phyloP scores from a whole-genome alignment of 2,888 invertebrate genomes.

The Ennomos fuscantarius region DNA sequence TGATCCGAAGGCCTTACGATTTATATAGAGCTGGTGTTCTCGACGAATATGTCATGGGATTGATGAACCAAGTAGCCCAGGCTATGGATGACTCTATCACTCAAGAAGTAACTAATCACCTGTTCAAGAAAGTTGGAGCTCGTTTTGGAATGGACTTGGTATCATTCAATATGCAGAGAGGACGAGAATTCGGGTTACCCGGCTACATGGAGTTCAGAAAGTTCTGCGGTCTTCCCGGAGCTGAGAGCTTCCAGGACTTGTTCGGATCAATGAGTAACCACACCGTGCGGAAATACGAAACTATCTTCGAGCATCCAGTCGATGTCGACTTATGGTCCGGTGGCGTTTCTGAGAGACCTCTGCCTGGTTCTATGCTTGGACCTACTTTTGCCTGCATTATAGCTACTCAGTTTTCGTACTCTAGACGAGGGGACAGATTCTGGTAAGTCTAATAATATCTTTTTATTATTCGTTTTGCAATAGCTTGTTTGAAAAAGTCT shows the following conservation, averaged over 20 bases:
- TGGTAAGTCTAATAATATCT: slow-evolving; percentile 83
- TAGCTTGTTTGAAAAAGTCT: neutral
- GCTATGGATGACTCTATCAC: slow-evolving; percentile 98
- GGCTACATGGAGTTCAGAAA: slow-evolving; percentile 97
- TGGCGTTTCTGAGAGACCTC: slow-evolving; percentile 95
- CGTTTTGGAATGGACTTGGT: slow-evolving; percentile 95
- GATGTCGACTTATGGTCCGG: slow-evolving; percentile 98
- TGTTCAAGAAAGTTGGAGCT: slow-evolving; percentile 93
- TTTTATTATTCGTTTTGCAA: neutral
- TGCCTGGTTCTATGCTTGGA: slow-evolving; percentile 96
- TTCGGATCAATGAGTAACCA: slow-evolving; percentile 95
- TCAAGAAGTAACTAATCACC: slow-evolving; percentile 94
- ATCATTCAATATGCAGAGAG: slow-evolving; percentile 97
- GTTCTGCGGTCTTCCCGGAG: slow-evolving; percentile 93
- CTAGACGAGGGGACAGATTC: slow-evolving; percentile 95
- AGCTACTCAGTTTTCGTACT: slow-evolving; percentile 95
- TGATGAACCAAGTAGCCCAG: slow-evolving; percentile 97
- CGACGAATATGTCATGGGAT: slow-evolving; percentile 96
- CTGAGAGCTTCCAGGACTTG: slow-evolving; percentile 91
- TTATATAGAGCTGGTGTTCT: slow-evolving; percentile 95
- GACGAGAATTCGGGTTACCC: slow-evolving; percentile 95
- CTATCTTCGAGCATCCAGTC: slow-evolving; percentile 94
- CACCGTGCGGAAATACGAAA: slow-evolving; percentile 92
- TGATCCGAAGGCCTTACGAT: slow-evolving; percentile 95
- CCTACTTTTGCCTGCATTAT: slow-evolving; percentile 98